Percentiles rank a stretch among this genome's conserved stretches.
These are phyloP conservation scores for Oostethus manadensis DNA, from an alignment of 2,113 vertebrate species.

Conservation along the genomic window DNA sequence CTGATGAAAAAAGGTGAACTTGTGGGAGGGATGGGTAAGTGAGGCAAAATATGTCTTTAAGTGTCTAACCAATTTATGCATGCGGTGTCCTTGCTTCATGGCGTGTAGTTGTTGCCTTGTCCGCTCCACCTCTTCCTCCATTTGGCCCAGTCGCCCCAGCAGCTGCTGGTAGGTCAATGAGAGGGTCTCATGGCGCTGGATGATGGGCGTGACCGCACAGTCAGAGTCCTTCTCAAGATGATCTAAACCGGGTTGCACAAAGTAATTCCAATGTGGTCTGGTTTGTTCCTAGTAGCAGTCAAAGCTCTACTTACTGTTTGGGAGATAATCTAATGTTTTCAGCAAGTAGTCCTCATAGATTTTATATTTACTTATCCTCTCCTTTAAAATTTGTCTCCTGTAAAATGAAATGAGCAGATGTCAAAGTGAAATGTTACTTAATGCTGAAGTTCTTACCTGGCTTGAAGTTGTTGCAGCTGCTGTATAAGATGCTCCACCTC, in stretches of 20 bases:
- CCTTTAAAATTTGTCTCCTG: slow-evolving; percentile 67
- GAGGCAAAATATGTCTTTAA: neutral
- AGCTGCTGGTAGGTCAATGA: slow-evolving; percentile 63
- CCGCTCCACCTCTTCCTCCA: slow-evolving; percentile 63
- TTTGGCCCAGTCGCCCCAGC: slow-evolving; percentile 51
- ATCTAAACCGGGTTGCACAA: slow-evolving; percentile 7
- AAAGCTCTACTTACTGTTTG: slow-evolving; percentile 56
- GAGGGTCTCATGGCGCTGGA: slow-evolving; percentile 64
- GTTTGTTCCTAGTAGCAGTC: neutral
- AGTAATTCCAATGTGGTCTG: neutral
- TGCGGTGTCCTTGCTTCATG: slow-evolving; percentile 61
- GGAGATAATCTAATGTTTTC: slow-evolving; percentile 68
- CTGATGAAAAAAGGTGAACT: slow-evolving; percentile 33
- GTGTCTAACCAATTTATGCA: slow-evolving; percentile 56
- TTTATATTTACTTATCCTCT: slow-evolving; percentile 63
- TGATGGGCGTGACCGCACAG: slow-evolving; percentile 56
- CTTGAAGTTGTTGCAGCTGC: slow-evolving; percentile 56
- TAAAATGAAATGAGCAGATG: slow-evolving; percentile 12
- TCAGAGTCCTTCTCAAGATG: slow-evolving; percentile 51
- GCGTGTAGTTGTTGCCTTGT: slow-evolving; percentile 51
- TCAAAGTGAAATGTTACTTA: neutral
- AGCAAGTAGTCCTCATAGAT: slow-evolving; percentile 69
- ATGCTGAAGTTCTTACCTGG: slow-evolving; percentile 43
- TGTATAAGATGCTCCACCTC: slow-evolving; percentile 60
- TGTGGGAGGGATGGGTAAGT: neutral